Evolutionary conservation across 2,888 invertebrate genomes (phyloP).

Genomic region (Bibio marci): DNA sequence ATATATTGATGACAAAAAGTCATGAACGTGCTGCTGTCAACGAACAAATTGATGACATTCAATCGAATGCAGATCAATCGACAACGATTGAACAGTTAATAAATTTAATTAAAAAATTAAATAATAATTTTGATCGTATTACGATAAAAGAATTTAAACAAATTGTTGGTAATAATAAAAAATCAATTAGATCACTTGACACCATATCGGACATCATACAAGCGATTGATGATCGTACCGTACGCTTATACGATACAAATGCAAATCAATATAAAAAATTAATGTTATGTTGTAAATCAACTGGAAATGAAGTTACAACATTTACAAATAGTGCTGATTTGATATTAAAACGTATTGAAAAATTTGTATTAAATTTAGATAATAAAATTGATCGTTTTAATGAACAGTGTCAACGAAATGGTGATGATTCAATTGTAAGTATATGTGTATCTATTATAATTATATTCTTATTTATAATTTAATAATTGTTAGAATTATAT

Average conservation of each 20-base stretch:
- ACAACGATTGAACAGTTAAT: too few relatives aligned
- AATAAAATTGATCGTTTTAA: constrained; percentile 12
- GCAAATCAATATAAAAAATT: constrained; percentile 13
- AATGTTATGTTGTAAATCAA: constrained; percentile 17
- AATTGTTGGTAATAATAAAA: constrained; percentile 16
- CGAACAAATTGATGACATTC: too few relatives aligned
- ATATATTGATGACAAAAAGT: too few relatives aligned
- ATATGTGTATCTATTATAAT: too few relatives aligned
- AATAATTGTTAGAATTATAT: too few relatives aligned
- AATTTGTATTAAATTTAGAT: constrained; percentile 15
- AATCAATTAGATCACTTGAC: constrained; percentile 19
- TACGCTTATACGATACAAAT: constrained; percentile 15
- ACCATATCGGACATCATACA: constrained; percentile 18
- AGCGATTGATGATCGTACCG: constrained; percentile 20
- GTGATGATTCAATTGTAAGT: too few relatives aligned
- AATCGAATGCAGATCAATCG: too few relatives aligned
- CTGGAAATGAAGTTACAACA: constrained; percentile 19
- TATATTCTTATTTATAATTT: too few relatives aligned
- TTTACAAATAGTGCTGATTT: constrained; percentile 22
- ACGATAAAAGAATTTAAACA: constrained; percentile 16
- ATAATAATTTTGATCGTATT: constrained; percentile 9
- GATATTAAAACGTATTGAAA: constrained; percentile 21
- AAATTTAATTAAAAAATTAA: too few relatives aligned
- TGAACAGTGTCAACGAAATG: too few relatives aligned
- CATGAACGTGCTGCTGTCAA: too few relatives aligned